Percentiles rank a stretch among this genome's conserved stretches.
Evolutionary conservation across 2,797 vertebrate species (phyloP).

Genomic region (Eospalax fontanierii): DNA sequence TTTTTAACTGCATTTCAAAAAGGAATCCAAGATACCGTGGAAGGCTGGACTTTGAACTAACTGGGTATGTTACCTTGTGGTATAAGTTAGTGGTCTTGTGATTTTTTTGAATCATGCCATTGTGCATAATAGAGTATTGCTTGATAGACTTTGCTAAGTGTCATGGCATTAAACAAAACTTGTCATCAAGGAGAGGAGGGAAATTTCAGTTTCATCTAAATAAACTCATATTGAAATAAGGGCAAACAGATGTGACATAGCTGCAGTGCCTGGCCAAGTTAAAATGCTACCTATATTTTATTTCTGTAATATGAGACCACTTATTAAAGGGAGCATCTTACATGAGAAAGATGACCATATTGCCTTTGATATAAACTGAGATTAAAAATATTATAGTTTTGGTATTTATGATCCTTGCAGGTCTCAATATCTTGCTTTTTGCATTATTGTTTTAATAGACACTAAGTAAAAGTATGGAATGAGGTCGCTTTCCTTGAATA

Average conservation of each 20-base stretch:
- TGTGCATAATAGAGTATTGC: constrained; percentile 83
- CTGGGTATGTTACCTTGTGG: constrained; percentile 59
- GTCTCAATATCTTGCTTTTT: constrained; percentile 86
- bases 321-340: constrained; percentile 87
- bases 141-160: constrained; percentile 86
- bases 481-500: constrained; percentile 78
- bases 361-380: constrained; percentile 87
- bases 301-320: constrained; percentile 86
- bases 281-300: constrained; percentile 89
- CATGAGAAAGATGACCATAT: constrained; percentile 83
- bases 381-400: constrained; percentile 87
- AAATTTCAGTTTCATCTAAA: constrained; percentile 88
- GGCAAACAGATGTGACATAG: constrained; percentile 89
- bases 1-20: neutral
- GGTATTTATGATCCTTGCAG: constrained; percentile 86
- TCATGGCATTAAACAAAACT: constrained; percentile 89
- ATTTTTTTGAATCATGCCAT: constrained; percentile 86
- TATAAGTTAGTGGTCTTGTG: constrained; percentile 81
- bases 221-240: constrained; percentile 87
- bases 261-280: constrained; percentile 86
- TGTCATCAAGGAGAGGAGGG: constrained; percentile 88
- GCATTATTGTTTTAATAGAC: constrained; percentile 83
- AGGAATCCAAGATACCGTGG: constrained; percentile 48
- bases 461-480: constrained; percentile 70
- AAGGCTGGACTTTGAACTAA: constrained; percentile 63